Conservation (phyloP, 2,888 invertebrate genomes). For the Ormyrus pomaceus region DNA sequence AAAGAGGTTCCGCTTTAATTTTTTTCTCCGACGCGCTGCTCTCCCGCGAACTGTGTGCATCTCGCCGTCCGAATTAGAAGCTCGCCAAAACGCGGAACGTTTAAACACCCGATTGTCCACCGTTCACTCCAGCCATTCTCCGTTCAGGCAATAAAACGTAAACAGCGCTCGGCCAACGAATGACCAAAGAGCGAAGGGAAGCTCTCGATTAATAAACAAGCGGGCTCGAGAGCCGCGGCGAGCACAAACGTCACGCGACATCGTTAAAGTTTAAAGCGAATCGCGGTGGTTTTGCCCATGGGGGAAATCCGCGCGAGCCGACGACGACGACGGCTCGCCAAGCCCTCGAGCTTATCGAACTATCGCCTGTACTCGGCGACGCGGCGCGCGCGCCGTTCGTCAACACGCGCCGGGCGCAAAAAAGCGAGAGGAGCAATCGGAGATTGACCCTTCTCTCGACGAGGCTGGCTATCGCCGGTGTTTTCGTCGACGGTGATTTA, state of each 20-base stretch:
- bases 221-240: background rate
- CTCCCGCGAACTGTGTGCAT: no score
- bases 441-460: no score
- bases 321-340: constrained; percentile 19
- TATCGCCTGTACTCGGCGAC: constrained; percentile 12
- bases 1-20: constrained; percentile 11
- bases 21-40: no score
- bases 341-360: constrained; percentile 37
- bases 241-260: background rate
- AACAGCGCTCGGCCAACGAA: no score
- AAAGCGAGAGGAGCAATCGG: background rate
- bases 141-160: no score
- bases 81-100: no score
- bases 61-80: no score
- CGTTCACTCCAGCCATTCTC: no score
- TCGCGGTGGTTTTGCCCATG: constrained; percentile 24
- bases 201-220: background rate
- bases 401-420: background rate
- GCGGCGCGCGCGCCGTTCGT: background rate
- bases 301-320: constrained; percentile 33
- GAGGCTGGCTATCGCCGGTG: no score
- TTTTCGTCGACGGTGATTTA: no score
- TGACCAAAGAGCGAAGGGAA: no score
- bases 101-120: no score
- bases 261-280: constrained; percentile 43